Evolutionary conservation across 2,797 vertebrate genomes (phyloP).

Genomic region (Hemibagrus guttatus): DNA sequence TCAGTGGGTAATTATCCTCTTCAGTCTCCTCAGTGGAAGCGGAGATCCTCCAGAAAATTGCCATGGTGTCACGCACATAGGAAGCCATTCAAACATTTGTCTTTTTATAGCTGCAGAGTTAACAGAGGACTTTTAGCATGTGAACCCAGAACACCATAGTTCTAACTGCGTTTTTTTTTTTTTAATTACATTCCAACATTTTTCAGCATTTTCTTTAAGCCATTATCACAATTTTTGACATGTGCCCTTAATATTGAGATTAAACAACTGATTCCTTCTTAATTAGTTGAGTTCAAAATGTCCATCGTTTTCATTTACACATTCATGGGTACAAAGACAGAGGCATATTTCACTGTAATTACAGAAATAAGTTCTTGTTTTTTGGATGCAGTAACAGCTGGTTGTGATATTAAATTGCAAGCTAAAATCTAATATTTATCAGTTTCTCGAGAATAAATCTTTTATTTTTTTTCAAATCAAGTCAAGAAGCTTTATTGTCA

Average conservation of each 20-base stretch:
- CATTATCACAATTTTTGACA: neutral
- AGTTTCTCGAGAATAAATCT: neutral
- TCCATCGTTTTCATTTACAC: neutral
- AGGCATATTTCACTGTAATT: neutral
- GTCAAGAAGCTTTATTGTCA: too few relatives aligned
- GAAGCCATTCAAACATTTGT: conserved; percentile 2
- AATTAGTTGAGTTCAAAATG: neutral
- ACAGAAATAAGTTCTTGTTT: neutral
- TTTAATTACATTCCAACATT: neutral
- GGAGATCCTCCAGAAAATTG: conserved; percentile 26
- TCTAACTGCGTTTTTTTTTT: neutral
- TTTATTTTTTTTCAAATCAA: too few relatives aligned
- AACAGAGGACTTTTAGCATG: neutral
- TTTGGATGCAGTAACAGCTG: neutral
- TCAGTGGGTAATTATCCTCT: conserved; percentile 50
- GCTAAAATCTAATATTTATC: neutral
- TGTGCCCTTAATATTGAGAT: neutral
- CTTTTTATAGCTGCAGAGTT: conserved; percentile 3
- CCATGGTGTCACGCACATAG: conserved; percentile 14
- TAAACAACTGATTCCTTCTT: neutral
- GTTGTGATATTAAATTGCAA: neutral
- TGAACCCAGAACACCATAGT: neutral
- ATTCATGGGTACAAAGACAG: neutral
- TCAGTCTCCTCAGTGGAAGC: conserved; percentile 27
- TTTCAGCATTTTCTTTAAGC: neutral